These are phyloP conservation scores for Pelobates cultripes DNA, from an alignment of 2,797 vertebrate genomes.

Conservation along the genomic window DNA sequence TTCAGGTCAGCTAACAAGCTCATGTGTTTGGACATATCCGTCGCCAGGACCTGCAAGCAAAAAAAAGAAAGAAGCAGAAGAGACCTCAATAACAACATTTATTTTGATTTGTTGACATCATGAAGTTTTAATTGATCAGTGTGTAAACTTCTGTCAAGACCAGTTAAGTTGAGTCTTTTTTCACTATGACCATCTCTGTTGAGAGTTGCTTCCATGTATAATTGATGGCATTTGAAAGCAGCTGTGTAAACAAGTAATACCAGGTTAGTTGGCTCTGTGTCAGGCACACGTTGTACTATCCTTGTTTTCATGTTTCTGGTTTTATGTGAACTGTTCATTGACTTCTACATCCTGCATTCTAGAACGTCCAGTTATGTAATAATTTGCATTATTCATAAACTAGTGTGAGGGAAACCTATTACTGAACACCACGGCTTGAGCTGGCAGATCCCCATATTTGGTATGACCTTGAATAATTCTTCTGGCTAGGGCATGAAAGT, in stretches of 20 bases:
- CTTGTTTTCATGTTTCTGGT: background rate
- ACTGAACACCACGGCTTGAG: too few species aligned
- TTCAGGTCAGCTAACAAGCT: slow-evolving; percentile 92
- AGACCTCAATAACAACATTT: background rate
- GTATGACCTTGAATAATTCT: too few species aligned
- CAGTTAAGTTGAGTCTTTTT: background rate
- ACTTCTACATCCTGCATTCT: background rate
- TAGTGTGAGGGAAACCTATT: too few species aligned
- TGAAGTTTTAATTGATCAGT: too few species aligned
- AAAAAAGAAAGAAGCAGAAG: background rate
- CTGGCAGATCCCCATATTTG: too few species aligned
- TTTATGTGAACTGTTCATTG: background rate
- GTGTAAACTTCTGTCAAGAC: background rate
- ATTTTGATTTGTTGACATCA: background rate
- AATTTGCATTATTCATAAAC: too few species aligned
- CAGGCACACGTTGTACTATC: background rate
- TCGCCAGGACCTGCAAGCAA: slow-evolving; percentile 84
- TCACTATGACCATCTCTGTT: background rate
- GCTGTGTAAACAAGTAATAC: slow-evolving; percentile 3
- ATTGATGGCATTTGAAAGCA: background rate
- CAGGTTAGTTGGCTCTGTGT: background rate
- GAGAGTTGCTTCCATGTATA: slow-evolving; percentile 12
- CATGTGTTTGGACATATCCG: slow-evolving; percentile 98
- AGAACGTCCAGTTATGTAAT: background rate
- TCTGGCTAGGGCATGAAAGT: too few species aligned